Conservation (phyloP, 2,113 vertebrate genomes). For the Otis tarda region DNA sequence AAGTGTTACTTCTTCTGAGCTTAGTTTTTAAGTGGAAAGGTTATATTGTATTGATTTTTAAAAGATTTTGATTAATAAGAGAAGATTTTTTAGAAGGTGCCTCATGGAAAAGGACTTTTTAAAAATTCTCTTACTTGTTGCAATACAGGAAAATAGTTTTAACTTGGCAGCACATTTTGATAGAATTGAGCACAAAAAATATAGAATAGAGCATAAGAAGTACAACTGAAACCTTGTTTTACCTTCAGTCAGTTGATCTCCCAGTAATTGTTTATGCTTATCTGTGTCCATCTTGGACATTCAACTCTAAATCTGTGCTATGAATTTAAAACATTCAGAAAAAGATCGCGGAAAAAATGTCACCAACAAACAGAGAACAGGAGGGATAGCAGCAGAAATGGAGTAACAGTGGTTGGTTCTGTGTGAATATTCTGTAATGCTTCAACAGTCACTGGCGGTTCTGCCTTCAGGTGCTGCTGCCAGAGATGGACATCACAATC, state of each 20-base stretch:
- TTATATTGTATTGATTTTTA: neutral
- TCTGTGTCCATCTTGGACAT: neutral
- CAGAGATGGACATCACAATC: rapidly evolving
- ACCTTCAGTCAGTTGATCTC: neutral
- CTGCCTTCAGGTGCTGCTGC: neutral
- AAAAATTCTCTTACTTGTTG: neutral
- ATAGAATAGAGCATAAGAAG: neutral
- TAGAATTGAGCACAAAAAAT: neutral
- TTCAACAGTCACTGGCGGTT: neutral
- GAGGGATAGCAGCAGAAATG: neutral
- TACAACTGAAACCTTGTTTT: neutral
- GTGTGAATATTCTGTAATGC: neutral
- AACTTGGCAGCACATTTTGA: neutral
- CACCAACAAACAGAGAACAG: neutral
- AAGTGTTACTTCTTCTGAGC: neutral
- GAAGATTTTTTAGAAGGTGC: neutral
- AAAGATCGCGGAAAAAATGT: neutral
- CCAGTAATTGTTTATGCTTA: neutral
- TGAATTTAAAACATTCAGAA: neutral
- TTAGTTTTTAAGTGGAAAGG: neutral
- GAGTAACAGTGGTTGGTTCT: neutral
- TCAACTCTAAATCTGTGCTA: neutral
- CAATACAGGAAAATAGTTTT: neutral
- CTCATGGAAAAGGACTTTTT: neutral
- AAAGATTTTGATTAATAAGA: neutral